These are phyloP conservation scores for Epizoanthus stellaris DNA, from an alignment of 92 coral and sea anemone genomes.

Conservation along the genomic window DNA sequence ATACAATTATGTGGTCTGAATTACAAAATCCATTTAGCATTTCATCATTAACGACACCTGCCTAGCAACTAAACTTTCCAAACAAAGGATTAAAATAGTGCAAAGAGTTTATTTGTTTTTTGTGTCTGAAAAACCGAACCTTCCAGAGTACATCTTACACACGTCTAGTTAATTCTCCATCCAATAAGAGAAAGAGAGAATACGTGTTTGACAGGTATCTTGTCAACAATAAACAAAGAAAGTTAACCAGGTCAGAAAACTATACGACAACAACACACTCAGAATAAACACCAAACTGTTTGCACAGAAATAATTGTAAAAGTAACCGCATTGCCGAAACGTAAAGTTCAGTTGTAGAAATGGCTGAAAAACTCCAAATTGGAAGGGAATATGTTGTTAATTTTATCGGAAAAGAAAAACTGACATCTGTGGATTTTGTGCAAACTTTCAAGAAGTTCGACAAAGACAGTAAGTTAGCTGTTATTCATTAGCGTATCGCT, in stretches of 20 bases:
- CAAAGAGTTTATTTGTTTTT: neutral
- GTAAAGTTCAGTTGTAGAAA: neutral
- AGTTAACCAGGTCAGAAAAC: neutral
- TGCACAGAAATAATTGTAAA: neutral
- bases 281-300: neutral
- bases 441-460: constrained; percentile 24
- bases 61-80: neutral
- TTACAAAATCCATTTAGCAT: neutral
- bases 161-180: neutral
- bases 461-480: constrained; percentile 41
- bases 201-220: neutral
- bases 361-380: constrained; percentile 31
- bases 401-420: constrained; percentile 31
- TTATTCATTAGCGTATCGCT: neutral
- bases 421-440: constrained; percentile 35
- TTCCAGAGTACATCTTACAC: neutral
- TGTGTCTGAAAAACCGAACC: neutral
- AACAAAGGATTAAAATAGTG: neutral
- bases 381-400: constrained; percentile 30
- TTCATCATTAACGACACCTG: neutral
- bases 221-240: constrained; percentile 6
- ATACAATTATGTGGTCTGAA: neutral
- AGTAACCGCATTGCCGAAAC: neutral
- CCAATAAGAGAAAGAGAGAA: constrained; percentile 3
- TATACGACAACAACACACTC: neutral